phyloP scores from a whole-genome alignment of 2,113 vertebrate genomes.

The Elanoides forficatus region DNA sequence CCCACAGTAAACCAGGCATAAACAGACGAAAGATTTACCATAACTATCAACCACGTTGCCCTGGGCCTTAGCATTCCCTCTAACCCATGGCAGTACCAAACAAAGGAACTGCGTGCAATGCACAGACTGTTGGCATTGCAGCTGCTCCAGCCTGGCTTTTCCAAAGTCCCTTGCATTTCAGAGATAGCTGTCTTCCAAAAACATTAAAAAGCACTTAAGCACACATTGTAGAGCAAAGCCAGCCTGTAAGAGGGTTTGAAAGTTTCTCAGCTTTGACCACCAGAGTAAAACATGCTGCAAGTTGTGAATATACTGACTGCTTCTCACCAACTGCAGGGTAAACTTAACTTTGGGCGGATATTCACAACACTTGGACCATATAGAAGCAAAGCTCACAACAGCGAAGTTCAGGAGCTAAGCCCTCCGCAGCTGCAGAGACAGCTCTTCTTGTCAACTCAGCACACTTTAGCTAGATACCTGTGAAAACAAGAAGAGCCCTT shows the following conservation, averaged over 20 bases:
- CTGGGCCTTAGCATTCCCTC: neutral
- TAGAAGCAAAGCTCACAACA: neutral
- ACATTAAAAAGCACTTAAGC: neutral
- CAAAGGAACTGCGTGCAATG: neutral
- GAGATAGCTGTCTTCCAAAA: neutral
- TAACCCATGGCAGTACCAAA: neutral
- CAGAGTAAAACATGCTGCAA: neutral
- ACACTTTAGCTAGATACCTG: neutral
- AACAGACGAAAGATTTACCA: fast-evolving
- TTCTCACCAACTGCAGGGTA: neutral
- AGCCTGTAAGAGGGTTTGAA: neutral
- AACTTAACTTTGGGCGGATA: neutral
- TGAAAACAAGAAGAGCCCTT: neutral
- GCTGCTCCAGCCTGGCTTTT: neutral
- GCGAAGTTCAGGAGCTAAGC: neutral
- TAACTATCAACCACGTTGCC: neutral
- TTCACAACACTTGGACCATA: neutral
- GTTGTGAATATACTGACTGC: neutral
- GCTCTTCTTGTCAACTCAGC: neutral
- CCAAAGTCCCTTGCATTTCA: neutral
- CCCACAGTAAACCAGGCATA: neutral
- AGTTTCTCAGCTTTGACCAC: neutral
- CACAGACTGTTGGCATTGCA: neutral
- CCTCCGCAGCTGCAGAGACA: neutral
- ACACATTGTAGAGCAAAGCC: neutral